A percentile compares a stretch with the other conserved stretches of the same genome.
Evolutionary conservation across 2,888 invertebrate genomes (phyloP).

Genomic region (Rutpela maculata): DNA sequence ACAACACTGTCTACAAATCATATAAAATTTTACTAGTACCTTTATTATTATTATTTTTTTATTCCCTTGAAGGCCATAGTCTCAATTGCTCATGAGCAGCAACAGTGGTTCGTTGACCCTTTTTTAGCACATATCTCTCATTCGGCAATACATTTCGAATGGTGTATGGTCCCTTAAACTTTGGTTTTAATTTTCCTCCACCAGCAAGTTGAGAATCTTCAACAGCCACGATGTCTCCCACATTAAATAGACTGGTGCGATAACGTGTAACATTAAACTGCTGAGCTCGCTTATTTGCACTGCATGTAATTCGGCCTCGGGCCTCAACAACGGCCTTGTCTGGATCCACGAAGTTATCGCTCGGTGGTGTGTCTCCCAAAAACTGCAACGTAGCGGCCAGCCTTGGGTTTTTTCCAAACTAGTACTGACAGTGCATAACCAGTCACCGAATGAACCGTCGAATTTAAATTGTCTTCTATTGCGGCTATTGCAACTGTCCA

Average conservation of each 20-base stretch:
- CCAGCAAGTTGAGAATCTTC: constrained; percentile 54
- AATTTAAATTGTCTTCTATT: constrained; percentile 40
- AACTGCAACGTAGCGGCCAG: constrained; percentile 49
- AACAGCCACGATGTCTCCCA: constrained; percentile 45
- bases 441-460: constrained; percentile 46
- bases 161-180: constrained; percentile 51
- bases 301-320: constrained; percentile 30
- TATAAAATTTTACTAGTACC: too few relatives aligned
- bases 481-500: constrained; percentile 27
- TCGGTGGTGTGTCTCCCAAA: constrained; percentile 39
- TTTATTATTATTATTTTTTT: too few relatives aligned
- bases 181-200: constrained; percentile 50
- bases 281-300: constrained; percentile 41
- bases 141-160: constrained; percentile 48
- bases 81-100: constrained; percentile 56
- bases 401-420: constrained; percentile 52
- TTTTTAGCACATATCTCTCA: constrained; percentile 51
- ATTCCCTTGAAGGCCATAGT: constrained; percentile 46
- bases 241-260: constrained; percentile 5
- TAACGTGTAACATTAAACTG: constrained; percentile 26
- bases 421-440: constrained; percentile 39
- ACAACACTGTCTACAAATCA: too few relatives aligned
- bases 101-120: constrained; percentile 49
- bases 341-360: constrained; percentile 48
- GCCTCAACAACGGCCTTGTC: constrained; percentile 48